Evolutionary conservation across 2,888 invertebrate genomes (phyloP).

Genomic region (Apamea epomidion): DNA sequence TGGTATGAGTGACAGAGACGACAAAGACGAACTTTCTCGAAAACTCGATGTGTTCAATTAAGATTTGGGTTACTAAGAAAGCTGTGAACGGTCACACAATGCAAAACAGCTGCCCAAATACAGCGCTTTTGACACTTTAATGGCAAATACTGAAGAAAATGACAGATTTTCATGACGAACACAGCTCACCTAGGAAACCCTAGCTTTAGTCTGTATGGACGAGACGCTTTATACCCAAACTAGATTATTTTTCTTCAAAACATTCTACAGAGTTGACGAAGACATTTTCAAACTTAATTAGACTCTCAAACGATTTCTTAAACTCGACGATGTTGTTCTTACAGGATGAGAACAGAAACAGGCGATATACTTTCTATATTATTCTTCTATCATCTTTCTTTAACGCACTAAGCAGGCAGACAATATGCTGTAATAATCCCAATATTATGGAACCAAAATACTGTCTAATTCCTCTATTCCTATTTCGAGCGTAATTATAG

Average conservation of each 20-base stretch:
- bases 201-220: neutral
- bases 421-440: neutral
- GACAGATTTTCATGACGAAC: neutral
- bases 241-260: slow-evolving; percentile 21
- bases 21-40: neutral
- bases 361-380: slow-evolving; percentile 22
- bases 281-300: slow-evolving; percentile 4
- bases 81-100: neutral
- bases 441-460: neutral
- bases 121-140: neutral
- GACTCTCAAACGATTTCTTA: slow-evolving; percentile 7
- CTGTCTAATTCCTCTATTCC: neutral
- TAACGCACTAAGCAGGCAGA: slow-evolving; percentile 10
- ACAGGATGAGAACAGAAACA: slow-evolving; percentile 2
- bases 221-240: slow-evolving; percentile 25
- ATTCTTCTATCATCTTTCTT: neutral
- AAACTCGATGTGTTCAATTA: neutral
- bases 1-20: neutral
- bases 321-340: slow-evolving; percentile 5
- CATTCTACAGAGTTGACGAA: neutral
- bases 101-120: neutral
- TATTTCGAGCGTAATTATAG: neutral
- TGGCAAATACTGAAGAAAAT: neutral
- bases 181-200: neutral
- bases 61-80: neutral